Evolutionary conservation across 1,140 invertebrate genomes (phyloP), one percentile per base, ranked within the genome.

Genomic region (Dreissena rostriformis): DNA sequence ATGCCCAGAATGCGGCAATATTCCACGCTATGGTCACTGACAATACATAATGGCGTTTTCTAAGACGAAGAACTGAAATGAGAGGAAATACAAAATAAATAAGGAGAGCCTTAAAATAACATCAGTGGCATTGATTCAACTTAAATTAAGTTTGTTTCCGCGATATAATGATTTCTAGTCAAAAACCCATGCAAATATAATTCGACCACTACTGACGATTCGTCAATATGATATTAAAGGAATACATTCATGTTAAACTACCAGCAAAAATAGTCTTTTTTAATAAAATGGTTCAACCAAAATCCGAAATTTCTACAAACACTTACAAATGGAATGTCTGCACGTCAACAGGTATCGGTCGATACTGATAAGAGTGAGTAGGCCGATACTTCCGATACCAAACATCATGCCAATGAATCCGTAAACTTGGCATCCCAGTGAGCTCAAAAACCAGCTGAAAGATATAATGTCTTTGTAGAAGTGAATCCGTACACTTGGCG

Each of bases 361-460:
- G 17, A 92, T 63, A 39, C 91, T 90, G 19, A 93, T 88, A 29
- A 90, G 85, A 39, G 88, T 86, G 22, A 93, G 77, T 26, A 88
- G 89, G 0, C 87, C 90, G 26, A 93, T 91, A 70, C 90, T 90
- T 52, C 90, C 91, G 8, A 91, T 82, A 4, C 92, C 92, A 74
- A 91, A 91, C 19, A 93, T 67, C 88, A 93, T 92, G 10, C 92
- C 91, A 68, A 88, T 90, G 76, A 93, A 93, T 12, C 89, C 92
- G 84, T 93, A 93, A 84, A 86, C 89, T 79, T 92, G 92, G 67
- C 92, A 93, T 0, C 89, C 90, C 10, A 88, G 80, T 19, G 86
- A 84, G 1, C 92, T 91, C 63, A 89, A 90, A n/a, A 91, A 65
- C 92, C 92, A 93, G 70, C 92, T 93, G 22, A 57, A 86, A 39